Evolutionary conservation across 2,888 invertebrate genomes (phyloP), one percentile per base, ranked within the genome.

Genomic region (Oscheius sp.): DNA sequence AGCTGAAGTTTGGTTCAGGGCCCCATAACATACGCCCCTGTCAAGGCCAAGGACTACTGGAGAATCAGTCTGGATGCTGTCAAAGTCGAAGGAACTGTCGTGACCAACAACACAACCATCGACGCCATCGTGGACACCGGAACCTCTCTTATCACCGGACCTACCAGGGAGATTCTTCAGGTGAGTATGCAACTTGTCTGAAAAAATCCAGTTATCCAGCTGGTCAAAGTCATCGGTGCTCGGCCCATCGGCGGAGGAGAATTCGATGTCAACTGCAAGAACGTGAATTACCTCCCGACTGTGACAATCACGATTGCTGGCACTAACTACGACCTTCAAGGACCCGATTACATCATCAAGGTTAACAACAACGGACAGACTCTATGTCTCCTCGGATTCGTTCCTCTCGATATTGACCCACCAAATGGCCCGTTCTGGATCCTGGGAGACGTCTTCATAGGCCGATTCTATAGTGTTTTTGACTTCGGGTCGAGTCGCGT

Each of bases 361-460:
- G 59, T 72, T 32, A 47, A 78, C 55, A 76, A 77, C 76, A 78
- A 81, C 72, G 82, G 83, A 71, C 79, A 78, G 65, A 94, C 94
- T 4, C 4, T 53, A 11, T 21, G 53, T 53, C 53, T 29, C 4
- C 3, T 53, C 51, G 78, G 79, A 79, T 74, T 78, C 70, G 80
- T 42, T 3, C 42, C 42, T 5, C 42, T 42, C 42, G 81, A 72
- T 78, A 75, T 55, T 11, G 21, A 55, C 94, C 94, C 94, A 86
- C 96, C 96, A 79, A 93, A 93, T 90, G 84, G 81, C 62, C 82
- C 82, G 58, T 79, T 97, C 82, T 99, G 98, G 98, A 99, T 99
- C 90, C 92, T 98, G 79, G 97, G 97, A 74, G 97, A 98, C 91
- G 95, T 97, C 81, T 98, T 97, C 84, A 95, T 98, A 90, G 96